Base-by-base conservation (phyloP, 2,888 invertebrate species). In the Empis stercorea region DNA sequence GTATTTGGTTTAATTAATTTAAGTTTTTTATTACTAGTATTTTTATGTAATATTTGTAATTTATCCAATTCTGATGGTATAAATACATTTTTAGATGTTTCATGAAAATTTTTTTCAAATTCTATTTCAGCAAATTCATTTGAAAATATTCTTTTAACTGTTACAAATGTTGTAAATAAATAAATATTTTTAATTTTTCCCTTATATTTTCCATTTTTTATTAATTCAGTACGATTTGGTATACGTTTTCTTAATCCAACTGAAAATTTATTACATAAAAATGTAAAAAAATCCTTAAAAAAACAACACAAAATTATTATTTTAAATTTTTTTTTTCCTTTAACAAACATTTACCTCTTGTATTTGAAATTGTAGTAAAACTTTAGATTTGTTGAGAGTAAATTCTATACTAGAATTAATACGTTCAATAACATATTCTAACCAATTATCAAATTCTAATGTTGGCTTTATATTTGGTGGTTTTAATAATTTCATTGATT, bases 391-490 rank as follows among this genome's bases (percentile, higher is more conserved):
- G 59, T 74, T 72, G 57, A 78, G 78, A 56, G 79, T 80, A 60
- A 78, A 81, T 61, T 79, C 80, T 76, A 87, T 79, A 13, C 80
- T 76, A 54, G 79, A 79, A 66, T 87, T 87, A 45, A 87, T 80
- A 20, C 80, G 71, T 61, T 87, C 87, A 10, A 85, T 84, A 13
- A 85, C 79, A 57, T 82, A 80, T 2, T 80, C 77, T 40, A 87
- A 67, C 87, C 87, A 87, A 43, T 78, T 74, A 10, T 76, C 67
- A 63, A 85, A 87, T 15, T 61, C 58, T 36, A 70, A 50, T 0
- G 60, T 60, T 11, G 64, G 66, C 9, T 56, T 52, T 7, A 52
- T 40, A 4, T 47, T 30, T 5, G 14, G n/a, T 2, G 1, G 3
- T 14, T 36, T 10, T 13, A 16, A 13, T 16, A n/a, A 13, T 13